phyloP scores from a whole-genome alignment of 2,888 invertebrate genomes.

The Ophioninae sp. region DNA sequence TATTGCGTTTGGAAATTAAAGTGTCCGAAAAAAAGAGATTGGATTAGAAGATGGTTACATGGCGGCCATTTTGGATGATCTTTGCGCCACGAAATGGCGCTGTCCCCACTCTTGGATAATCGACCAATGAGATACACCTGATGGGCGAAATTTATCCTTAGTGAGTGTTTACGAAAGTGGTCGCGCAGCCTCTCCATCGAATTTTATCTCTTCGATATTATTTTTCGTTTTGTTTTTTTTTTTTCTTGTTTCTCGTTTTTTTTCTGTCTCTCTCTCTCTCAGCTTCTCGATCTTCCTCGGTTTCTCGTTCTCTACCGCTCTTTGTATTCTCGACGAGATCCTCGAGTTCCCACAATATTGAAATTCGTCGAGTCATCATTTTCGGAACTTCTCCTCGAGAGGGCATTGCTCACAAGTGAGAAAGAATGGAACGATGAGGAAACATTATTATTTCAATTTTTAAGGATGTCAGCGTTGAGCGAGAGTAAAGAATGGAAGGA shows the following conservation, averaged over 20 bases:
- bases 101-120: not conserved
- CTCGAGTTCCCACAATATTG: slow-evolving; percentile 80
- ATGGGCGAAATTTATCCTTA: not conserved
- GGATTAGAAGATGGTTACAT: no score
- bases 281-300: slow-evolving; percentile 27
- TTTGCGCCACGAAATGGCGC: not conserved
- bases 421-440: slow-evolving; percentile 75
- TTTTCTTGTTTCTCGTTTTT: not conserved
- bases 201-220: slow-evolving; percentile 24
- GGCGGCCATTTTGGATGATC: not conserved
- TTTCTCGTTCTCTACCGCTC: slow-evolving; percentile 28
- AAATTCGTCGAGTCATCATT: slow-evolving; percentile 80
- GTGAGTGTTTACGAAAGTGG: not conserved
- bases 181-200: not conserved
- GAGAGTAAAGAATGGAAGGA: no score
- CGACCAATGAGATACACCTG: not conserved
- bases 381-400: slow-evolving; percentile 69
- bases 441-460: slow-evolving; percentile 81
- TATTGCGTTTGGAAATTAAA: not conserved
- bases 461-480: slow-evolving; percentile 70
- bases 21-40: not conserved
- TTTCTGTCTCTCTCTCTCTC: slow-evolving; percentile 23
- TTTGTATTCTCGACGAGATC: slow-evolving; percentile 36
- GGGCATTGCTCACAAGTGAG: slow-evolving; percentile 54
- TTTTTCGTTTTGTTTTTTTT: slow-evolving; percentile 10